Base-by-base conservation (phyloP, 2,113 vertebrate genomes). In the Scortum barcoo region DNA sequence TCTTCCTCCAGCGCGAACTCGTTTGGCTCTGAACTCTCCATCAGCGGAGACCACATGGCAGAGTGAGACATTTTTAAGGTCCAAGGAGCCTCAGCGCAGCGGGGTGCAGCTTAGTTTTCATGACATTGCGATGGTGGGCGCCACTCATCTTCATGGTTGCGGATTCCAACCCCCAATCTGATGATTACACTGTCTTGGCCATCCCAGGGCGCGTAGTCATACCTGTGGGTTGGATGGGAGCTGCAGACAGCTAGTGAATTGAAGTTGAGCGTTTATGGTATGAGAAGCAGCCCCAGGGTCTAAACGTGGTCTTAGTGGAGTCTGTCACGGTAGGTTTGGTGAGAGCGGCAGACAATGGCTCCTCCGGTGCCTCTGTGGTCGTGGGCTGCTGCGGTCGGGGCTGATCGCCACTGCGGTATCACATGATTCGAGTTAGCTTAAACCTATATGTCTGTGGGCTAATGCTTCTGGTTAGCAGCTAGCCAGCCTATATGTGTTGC, bases 181-280 rank as follows among this genome's bases (percentile, higher is more conserved):
- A 92, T 91, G 87, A 93, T 94, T 94, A 88, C 78, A 57, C 84
- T 84, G 87, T 91, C 76, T 90, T 78, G 83, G 89, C 83, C 84
- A 76, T 91, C 89, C 75, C 77, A 86, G 86, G 33, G 30, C 86
- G 84, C 69, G 30, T 56, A 71, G 80, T 81, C 88, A 94, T 93
- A 93, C 89, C 91, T 93, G 91, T 93, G 93, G 92, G 91, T 92
- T 94, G 92, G 93, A 89, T 65, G 72, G 81, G 80, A 90, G 85
- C 80, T 84, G 85, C 78, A 87, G 83, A 74, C 83, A 85, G 86
- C 74, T 88, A 88, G 86, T 84, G 90, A 90, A 89, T 76, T 90
- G 79, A 89, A 87, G 86, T 83, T 75, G 88, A 89, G 85, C 65
- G 48, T 88, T 91, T 90, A 92, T 92, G 91, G 86, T 91, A 87